phyloP scores from a whole-genome alignment of 2,113 vertebrate species.

The Chionomys nivalis region DNA sequence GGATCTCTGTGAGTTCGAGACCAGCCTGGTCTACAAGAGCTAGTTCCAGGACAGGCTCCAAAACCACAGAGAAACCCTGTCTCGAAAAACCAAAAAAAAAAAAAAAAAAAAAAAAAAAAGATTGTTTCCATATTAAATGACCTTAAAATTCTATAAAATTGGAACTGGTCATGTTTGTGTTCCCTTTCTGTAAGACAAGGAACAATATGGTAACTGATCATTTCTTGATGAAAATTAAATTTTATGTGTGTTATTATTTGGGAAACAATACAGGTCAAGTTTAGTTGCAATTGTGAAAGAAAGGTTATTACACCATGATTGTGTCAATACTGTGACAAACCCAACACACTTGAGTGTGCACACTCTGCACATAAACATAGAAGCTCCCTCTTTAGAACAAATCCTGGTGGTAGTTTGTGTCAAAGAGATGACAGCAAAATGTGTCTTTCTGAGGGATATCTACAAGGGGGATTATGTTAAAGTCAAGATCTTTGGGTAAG shows the following conservation, averaged over 20 bases:
- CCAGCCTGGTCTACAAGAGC: no score
- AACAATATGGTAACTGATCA: not conserved
- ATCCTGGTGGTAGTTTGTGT: fast-evolving
- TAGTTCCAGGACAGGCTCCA: no score
- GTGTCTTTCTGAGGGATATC: no score
- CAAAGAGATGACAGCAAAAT: not conserved
- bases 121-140: not conserved
- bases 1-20: no score
- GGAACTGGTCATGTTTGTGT: not conserved
- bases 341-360: fast-evolving
- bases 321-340: fast-evolving
- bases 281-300: not conserved
- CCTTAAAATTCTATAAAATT: not conserved
- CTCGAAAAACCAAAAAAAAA: no score
- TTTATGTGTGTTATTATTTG: not conserved
- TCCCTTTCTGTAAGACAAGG: not conserved
- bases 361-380: fast-evolving
- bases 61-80: no score
- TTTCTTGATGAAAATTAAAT: not conserved
- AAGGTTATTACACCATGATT: no score
- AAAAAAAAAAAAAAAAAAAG: no score
- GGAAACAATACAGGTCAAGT: not conserved
- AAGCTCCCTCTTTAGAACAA: not conserved
- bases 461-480: fast-evolving
- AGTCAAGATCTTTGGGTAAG: fast-evolving